phyloP scores from a whole-genome alignment of 1,140 invertebrate species.

The Caenorhabditis briggsae region DNA sequence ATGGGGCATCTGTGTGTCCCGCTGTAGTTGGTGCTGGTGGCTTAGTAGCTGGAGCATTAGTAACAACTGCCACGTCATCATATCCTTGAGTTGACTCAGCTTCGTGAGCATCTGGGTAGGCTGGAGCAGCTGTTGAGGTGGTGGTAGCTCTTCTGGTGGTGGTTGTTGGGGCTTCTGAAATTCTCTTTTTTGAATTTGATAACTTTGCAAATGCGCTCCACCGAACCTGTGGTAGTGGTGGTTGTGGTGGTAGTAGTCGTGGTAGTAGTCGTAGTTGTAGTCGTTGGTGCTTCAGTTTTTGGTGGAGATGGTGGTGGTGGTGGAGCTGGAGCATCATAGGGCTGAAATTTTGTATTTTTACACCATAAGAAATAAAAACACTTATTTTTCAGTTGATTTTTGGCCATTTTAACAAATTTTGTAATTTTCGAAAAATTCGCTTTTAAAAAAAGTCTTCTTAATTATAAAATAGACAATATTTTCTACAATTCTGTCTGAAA shows the following conservation, averaged over 20 bases:
- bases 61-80: conserved; percentile 29
- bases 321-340: conserved; percentile 41
- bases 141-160: background rate
- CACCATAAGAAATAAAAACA: too few species aligned
- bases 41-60: background rate
- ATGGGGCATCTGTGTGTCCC: background rate
- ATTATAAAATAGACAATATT: background rate
- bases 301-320: conserved; percentile 27
- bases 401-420: too few species aligned
- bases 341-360: background rate
- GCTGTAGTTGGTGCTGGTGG: background rate
- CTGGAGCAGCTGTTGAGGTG: conserved; percentile 5
- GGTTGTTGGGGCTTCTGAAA: conserved; percentile 41
- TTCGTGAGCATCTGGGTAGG: conserved; percentile 32
- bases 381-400: background rate
- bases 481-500: background rate
- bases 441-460: background rate
- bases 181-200: background rate
- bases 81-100: conserved; percentile 29
- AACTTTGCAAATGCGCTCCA: background rate
- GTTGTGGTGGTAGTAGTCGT: conserved; percentile 6
- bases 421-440: too few species aligned
- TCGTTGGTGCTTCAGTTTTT: conserved; percentile 30
- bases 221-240: conserved; percentile 16
- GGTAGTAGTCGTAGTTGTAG: background rate